Evolutionary conservation across 2,888 invertebrate genomes (phyloP), one percentile per base, ranked within the genome.

Genomic region (Drosophila diplacantha): DNA sequence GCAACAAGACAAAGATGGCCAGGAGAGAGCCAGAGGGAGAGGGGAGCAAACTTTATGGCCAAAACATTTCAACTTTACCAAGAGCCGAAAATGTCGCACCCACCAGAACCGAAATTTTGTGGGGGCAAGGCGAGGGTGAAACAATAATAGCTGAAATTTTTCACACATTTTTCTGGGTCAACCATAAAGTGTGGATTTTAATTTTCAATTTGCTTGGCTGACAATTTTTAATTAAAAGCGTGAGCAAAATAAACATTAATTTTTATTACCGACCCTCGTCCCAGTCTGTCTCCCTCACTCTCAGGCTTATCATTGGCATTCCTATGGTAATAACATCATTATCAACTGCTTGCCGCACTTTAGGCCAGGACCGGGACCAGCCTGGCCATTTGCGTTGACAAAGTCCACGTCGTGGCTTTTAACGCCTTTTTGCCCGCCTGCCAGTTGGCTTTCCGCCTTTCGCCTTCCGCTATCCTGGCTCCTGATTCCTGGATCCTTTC

Each of bases 321-420:
- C 76, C 70, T 71, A 72, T 81, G 78, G 74, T 81, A 80, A 78
- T 79, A 78, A 75, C 81, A 80, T 74, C 79, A 81, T 80, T 81
- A 81, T 81, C 73, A 66, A 59, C 65, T 52, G 65, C 31, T 43
- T 11, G n/a, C 35, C 61, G 26, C 35, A 9, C 50, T 46, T 50
- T 50, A 18, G 59, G 60, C 46, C 41, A 24, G 41, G 29, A 22
- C 26, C 49, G n/a, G 24, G 50, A 26, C 39, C 51, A 32, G 37
- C 41, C 35, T 46, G 62, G 56, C 63, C 63, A 65, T 55, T 64
- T 44, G 46, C 70, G 65, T 73, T 78, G 75, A 69, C 65, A 66
- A 58, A 66, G 64, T 66, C 65, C 52, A 43, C 18, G 46, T 39
- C 34, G 14, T 64, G 69, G 66, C 76, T 76, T 77, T 79, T 77